Evolutionary conservation across 2,113 vertebrate species (phyloP), one percentile per base, ranked within the genome.

Genomic region (Rana temporaria): DNA sequence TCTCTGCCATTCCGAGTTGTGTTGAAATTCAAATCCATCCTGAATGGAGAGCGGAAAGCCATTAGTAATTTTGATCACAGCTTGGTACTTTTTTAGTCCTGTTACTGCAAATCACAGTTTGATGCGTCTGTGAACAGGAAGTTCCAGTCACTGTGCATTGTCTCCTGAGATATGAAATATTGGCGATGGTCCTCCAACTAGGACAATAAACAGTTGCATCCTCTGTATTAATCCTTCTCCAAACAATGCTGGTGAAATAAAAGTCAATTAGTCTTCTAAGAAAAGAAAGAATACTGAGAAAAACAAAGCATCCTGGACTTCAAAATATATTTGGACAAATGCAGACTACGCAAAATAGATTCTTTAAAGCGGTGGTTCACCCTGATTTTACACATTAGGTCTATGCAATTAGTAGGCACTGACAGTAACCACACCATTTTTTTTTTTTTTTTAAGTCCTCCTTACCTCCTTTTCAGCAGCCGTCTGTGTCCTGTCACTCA

Each of bases 31-130:
- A 81, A 86, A 86, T 84, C 55, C 84, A 42, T 84, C 42, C 0
- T 1, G 57, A 86, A 77, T 83, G 77, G 84, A 84, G 85, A 80
- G 57, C 32, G 72, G 32, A 80, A 26, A 68, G 64, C 48, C 72
- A 76, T 20, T 81, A 84, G 20, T 87, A 57, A 84, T 86, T 88
- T 86, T 88, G 78, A 62, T 85, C 80, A 81, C 69, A 85, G n/a
- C 34, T 87, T 56, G 34, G 18, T 85, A 87, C 48, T 22, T 6
- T 65, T 86, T 38, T 12, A 15, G 81, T 66, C 34, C 81, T 65
- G 11, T 20, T 17, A 66, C 9, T 86, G 30, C 20, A 75, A 68
- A 72, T 48, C 72, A n/a, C 75, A 76, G 32, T 73, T 85, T 81
- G 74, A 20, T 18, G 32, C 84, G 77, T 19, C 80, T 76, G 56